Evolutionary conservation across 2,113 vertebrate genomes (phyloP), one percentile per base, ranked within the genome.

Genomic region (Haliaeetus leucogaster): DNA sequence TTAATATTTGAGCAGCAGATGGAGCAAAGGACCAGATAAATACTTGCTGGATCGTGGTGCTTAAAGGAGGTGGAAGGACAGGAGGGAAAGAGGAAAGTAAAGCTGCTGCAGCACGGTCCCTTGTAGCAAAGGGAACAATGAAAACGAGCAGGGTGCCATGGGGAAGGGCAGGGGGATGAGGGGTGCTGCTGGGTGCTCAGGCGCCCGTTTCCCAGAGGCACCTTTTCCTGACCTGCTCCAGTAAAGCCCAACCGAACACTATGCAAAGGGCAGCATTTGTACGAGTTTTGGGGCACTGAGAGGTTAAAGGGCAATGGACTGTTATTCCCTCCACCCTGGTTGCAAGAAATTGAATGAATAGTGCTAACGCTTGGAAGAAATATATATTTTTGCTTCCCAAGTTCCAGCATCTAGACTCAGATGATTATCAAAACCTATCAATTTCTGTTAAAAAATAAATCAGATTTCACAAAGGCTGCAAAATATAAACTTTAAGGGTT

Each of bases 1-100:
- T 56, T 86, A 78, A 26, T 63, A 73, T 93, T 92, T 94, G 88
- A 74, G 92, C 89, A 96, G 94, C 91, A 96, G 97, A 90, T 97
- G 96, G 95, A 94, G 93, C 86, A 95, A 71, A 96, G 93, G 55
- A 93, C 84, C 84, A 76, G 91, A 42, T 15, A 93, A 92, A 94
- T 32, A 7, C 55, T 48, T 34, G 43, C 47, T 87, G 81, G 47
- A 50, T 84, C 36, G 7, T 3, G 2, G 72, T 94, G 45, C 77
- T 50, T 17, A 29, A 70, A 45, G 73, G 34, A 66, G 22, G 26
- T 16, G 19, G 16, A 63, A 82, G 63, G 77, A 47, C 18, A 72
- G 63, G 48, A 73, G 34, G 13, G 48, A 66, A 73, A 72, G 56
- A 50, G 56, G 22, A 26, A 82, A 61, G 48, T 30, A 52, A 53